Evolutionary conservation across 2,113 vertebrate species (phyloP).

Genomic region (Epinephelus lanceolatus): DNA sequence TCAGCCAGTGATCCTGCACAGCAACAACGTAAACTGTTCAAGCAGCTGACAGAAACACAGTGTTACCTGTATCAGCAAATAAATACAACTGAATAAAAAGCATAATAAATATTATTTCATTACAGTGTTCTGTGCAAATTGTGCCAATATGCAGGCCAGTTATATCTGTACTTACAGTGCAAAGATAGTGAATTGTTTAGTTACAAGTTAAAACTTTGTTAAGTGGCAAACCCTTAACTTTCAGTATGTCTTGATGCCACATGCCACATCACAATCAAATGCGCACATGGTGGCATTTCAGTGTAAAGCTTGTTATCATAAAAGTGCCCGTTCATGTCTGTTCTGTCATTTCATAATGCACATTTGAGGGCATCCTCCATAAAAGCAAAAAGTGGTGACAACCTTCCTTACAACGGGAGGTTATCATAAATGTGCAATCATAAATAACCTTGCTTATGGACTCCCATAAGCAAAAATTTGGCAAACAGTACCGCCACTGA

Average conservation of each 20-base stretch:
- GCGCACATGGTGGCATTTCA: conserved; percentile 8
- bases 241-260: conserved; percentile 16
- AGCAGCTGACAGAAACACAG: background rate
- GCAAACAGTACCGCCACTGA: background rate
- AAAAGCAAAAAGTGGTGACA: background rate
- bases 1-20: conserved; percentile 44
- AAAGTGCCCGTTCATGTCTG: background rate
- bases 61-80: background rate
- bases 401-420: background rate
- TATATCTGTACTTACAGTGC: background rate
- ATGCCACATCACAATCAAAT: background rate
- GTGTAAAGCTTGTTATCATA: conserved; percentile 13
- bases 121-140: background rate
- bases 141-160: background rate
- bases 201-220: background rate
- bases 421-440: conserved; percentile 14
- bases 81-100: conserved; percentile 9
- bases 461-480: background rate
- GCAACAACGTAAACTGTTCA: background rate
- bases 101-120: background rate
- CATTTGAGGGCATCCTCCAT: background rate
- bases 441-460: conserved; percentile 20
- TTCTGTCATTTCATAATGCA: background rate
- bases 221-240: background rate
- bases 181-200: background rate